Evolutionary conservation across 2,888 invertebrate species (phyloP), one percentile per base, ranked within the genome.

Genomic region (Lobophora halterata): DNA sequence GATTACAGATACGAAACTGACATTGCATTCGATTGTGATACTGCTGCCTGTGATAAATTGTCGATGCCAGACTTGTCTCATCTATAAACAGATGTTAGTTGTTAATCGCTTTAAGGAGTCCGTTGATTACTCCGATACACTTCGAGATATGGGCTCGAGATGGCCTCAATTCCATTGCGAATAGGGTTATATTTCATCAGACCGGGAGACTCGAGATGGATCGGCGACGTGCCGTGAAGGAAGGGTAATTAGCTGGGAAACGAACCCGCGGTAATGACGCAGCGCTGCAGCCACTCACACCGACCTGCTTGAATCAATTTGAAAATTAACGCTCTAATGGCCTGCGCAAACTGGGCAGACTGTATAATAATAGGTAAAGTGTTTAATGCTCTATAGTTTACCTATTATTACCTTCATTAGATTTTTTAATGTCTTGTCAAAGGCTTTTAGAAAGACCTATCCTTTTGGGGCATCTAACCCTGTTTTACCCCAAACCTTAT

Each of bases 201-300:
- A 33, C 37, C 40, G 43, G 42, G 35, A 40, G 44, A 51, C 49
- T 27, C 40, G 46, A 49, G 47, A 53, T 47, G 57, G 45, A 54
- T 58, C 44, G 45, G 55, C 52, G 63, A 65, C 58, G 64, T 60
- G 53, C 65, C 63, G 64, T 65, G 65, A 61, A 60, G 62, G 51
- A 55, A 60, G n/a, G n/a, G 72, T 71, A 79, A 82, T 81, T 79
- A 81, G 63, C 59, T 61, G 53, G 65, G 70, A 81, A 76, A 8
- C 14, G 12, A 34, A 37, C 57, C 51, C 46, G 42, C 49, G 53
- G 59, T 64, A 71, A 70, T 70, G 57, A 55, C 60, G 55, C 61
- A 50, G 55, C 56, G 59, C 56, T 58, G 60, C 56, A 50, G 55
- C 58, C 48, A 59, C 60, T 52, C 52, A 46, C 45, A 43, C 54